Conservation (phyloP, 2,888 invertebrate species). For the Zygogramma bicolorata region DNA sequence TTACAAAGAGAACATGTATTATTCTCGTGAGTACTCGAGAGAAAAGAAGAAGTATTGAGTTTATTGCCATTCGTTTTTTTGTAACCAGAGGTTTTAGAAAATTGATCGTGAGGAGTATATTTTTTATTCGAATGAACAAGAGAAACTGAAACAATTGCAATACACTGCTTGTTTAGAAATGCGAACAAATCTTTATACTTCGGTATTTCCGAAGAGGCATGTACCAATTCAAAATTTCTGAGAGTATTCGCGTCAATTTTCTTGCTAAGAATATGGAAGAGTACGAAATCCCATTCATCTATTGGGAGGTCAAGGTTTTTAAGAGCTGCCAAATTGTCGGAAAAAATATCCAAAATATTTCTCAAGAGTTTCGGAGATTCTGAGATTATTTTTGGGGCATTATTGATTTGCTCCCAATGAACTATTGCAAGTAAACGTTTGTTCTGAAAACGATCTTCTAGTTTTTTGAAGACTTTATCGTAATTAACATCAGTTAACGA, state of each 20-base stretch:
- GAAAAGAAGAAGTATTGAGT: background rate
- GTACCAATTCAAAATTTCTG: background rate
- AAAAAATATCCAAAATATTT: background rate
- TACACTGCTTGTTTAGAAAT: background rate
- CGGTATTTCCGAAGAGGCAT: background rate
- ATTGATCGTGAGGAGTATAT: background rate
- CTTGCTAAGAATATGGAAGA: slow-evolving; percentile 13
- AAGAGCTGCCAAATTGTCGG: background rate
- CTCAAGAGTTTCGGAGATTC: background rate
- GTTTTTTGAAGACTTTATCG: background rate
- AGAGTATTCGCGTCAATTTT: slow-evolving; percentile 6
- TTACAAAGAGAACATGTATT: background rate
- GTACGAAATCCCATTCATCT: slow-evolving; percentile 5
- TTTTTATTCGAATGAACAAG: background rate
- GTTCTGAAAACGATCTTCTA: background rate
- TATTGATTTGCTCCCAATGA: slow-evolving; percentile 1
- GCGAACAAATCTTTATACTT: background rate
- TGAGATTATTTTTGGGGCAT: background rate
- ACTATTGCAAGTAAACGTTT: background rate
- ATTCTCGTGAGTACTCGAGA: background rate
- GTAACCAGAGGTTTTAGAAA: background rate
- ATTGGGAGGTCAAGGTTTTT: background rate
- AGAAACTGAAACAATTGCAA: background rate
- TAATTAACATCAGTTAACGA: slow-evolving; percentile 1
- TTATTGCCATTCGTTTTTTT: background rate